phyloP scores from a whole-genome alignment of 1,140 invertebrate genomes.

The Elymnias hypermnestra region DNA sequence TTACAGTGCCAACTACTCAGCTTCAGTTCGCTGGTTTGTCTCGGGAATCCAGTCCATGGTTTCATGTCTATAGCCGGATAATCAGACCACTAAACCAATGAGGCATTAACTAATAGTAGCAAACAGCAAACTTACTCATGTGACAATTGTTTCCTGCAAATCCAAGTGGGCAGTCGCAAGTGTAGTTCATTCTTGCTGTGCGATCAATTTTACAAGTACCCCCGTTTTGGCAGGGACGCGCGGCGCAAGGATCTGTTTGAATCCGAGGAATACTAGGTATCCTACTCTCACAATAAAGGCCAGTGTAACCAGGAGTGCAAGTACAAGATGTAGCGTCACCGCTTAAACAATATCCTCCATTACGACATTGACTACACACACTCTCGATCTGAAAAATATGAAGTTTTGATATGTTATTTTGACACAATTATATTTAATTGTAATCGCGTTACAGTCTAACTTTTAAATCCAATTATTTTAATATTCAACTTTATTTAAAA shows the following conservation, averaged over 20 bases:
- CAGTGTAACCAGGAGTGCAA: constrained; percentile 77
- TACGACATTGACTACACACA: constrained; percentile 70
- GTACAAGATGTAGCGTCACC: constrained; percentile 63
- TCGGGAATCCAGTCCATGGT: too few relatives aligned
- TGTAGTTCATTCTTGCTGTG: constrained; percentile 75
- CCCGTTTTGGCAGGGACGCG: constrained; percentile 86
- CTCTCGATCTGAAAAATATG: constrained; percentile 35
- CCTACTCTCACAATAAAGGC: constrained; percentile 83
- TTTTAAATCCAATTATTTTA: too few relatives aligned
- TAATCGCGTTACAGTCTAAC: too few relatives aligned
- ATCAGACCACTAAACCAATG: too few relatives aligned
- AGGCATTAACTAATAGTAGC: too few relatives aligned
- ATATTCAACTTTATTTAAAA: too few relatives aligned
- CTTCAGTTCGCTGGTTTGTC: too few relatives aligned
- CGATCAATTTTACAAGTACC: constrained; percentile 83
- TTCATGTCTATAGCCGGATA: too few relatives aligned
- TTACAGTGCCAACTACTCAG: too few relatives aligned
- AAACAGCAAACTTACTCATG: constrained; percentile 77
- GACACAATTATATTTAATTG: too few relatives aligned
- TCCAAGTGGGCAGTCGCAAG: constrained; percentile 87
- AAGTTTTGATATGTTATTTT: too few relatives aligned
- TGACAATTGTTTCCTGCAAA: constrained; percentile 87
- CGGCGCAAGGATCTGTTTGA: constrained; percentile 77
- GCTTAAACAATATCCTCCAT: constrained; percentile 43
- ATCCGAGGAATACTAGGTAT: constrained; percentile 40